These are phyloP conservation scores for Drosophila ogumai DNA, from an alignment of 1,140 invertebrate species.

Conservation along the genomic window DNA sequence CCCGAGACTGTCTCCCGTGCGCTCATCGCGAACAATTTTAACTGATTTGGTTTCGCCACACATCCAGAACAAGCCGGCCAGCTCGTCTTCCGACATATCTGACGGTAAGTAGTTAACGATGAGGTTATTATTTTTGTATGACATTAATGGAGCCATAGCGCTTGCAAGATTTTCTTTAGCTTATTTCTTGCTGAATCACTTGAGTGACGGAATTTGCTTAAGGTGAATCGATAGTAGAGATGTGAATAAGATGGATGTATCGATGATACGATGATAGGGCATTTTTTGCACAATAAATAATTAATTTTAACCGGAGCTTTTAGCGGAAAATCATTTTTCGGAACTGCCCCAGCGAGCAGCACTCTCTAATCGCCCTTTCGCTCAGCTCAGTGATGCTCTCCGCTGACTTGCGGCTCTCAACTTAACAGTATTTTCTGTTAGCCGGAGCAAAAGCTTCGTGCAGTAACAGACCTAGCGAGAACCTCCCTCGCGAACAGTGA, in stretches of 20 bases:
- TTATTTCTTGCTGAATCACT: no score
- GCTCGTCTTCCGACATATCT: neutral
- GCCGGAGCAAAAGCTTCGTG: neutral
- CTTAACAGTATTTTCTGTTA: neutral
- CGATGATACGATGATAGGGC: no score
- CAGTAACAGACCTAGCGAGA: no score
- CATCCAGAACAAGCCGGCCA: neutral
- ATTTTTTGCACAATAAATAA: no score
- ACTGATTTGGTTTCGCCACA: neutral
- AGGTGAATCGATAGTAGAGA: no score
- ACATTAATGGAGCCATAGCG: neutral
- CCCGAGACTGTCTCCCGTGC: neutral
- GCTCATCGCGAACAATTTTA: neutral
- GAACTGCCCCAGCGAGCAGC: conserved; percentile 24
- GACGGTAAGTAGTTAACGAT: neutral
- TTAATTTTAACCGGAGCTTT: neutral
- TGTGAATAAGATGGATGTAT: no score
- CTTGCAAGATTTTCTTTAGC: no score
- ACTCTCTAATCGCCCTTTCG: conserved; percentile 9
- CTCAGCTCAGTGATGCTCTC: conserved; percentile 1
- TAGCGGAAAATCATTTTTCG: neutral
- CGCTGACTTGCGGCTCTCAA: neutral
- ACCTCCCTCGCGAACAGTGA: no score
- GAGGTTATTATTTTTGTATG: neutral
- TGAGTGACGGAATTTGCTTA: no score